A percentile compares a stretch with the other conserved stretches of the same genome.
These are phyloP conservation scores for Harpalus rubripes DNA, from an alignment of 2,888 invertebrate genomes.

Conservation along the genomic window DNA sequence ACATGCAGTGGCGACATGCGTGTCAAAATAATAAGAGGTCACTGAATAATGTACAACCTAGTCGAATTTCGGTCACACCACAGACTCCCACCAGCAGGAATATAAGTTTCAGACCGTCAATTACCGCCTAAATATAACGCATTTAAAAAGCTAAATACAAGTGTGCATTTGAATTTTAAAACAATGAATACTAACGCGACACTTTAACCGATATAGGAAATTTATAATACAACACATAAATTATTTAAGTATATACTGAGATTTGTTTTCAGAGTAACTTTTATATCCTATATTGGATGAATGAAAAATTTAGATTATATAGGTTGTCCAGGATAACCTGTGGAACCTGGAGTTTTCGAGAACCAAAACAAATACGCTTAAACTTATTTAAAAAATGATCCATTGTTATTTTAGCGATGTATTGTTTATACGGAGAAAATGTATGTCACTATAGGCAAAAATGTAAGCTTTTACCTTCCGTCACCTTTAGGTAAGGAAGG, in stretches of 20 bases:
- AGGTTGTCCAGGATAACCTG: too few relatives aligned
- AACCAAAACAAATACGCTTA: too few relatives aligned
- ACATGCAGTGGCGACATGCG: constrained; percentile 58
- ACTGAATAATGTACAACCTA: constrained; percentile 45
- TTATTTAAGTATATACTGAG: not conserved
- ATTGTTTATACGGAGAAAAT: too few relatives aligned
- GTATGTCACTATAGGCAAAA: too few relatives aligned
- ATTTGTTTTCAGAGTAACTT: too few relatives aligned
- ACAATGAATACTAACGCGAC: not conserved
- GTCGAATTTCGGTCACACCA: constrained; percentile 21
- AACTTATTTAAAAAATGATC: too few relatives aligned
- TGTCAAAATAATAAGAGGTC: constrained; percentile 58
- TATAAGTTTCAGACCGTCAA: not conserved
- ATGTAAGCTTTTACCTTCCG: too few relatives aligned
- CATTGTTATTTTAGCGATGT: too few relatives aligned
- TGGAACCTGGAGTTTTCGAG: too few relatives aligned
- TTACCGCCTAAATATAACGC: constrained; percentile 3
- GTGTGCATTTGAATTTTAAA: constrained; percentile 17
- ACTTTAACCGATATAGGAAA: not conserved
- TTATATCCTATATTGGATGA: too few relatives aligned
- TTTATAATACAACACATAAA: not conserved
- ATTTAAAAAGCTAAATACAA: not conserved
- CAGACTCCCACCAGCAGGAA: constrained; percentile 8
- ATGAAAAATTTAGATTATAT: too few relatives aligned
- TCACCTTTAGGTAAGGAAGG: too few relatives aligned